Base-by-base conservation (phyloP, 2,113 vertebrate species). In the Junco hyemalis region DNA sequence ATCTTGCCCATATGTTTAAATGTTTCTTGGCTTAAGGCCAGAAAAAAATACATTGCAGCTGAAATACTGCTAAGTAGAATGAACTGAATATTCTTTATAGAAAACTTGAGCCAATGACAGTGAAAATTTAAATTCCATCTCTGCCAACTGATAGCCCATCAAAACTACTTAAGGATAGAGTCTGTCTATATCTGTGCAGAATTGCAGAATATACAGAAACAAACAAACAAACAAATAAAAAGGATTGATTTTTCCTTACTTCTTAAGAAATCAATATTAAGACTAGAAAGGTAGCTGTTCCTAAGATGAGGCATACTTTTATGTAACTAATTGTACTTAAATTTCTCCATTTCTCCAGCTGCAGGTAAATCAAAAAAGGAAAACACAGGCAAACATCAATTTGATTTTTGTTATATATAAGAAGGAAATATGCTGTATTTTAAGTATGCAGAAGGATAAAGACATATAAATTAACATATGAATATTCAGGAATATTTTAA, bases 1-100 rank as follows among this genome's bases (percentile, higher is more conserved):
- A 92, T 91, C 57, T 91, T 90, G 35, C 26, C 79, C 82, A 51
- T 93, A 94, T 93, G 68, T 83, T 96, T 94, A 92, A 88, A 54
- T 64, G 35, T 78, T 94, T 38, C 23, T 91, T 91, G 92, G 87
- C 60, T 94, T 87, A 74, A 60, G 18, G 65, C 87, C 93, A 90
- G 92, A 90, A 82, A 10, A 87, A 89, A 91, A 71, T 78, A 48
- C n/a, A 60, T 44, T 74, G 36, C 69, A 84, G 10, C 40, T 84
- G 77, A 95, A 95, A 60, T 74, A 24, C 6, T 71, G 44, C 9
- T 88, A 64, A 83, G 35, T 36, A 84, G 47, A 92, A 70, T 51
- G 11, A 40, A 38, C 44, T 71, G 64, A 78, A 64, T 86, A 79
- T 79, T 74, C 25, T 81, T 81, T 40, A 48, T 40, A 53, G 51